Percentiles rank a stretch among this genome's conserved stretches.
Conservation (phyloP, 2,888 invertebrate species). For the Cancer borealis region DNA sequence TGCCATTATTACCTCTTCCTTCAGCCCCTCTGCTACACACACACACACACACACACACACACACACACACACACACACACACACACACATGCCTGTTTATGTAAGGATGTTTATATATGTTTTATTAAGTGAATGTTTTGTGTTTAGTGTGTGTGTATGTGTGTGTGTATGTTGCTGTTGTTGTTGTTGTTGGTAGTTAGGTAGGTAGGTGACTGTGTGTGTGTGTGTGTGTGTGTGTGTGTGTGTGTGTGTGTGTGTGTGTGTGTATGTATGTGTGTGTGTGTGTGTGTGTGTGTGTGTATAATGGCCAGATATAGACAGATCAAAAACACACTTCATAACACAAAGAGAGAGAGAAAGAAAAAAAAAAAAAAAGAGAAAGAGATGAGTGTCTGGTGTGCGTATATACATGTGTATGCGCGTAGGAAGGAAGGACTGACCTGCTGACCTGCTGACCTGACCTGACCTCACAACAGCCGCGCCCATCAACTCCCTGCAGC, state of each 20-base stretch:
- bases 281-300: background rate
- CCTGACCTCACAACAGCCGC: constrained; percentile 83
- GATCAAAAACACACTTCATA: too few species aligned
- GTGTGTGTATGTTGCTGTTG: background rate
- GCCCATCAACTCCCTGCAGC: constrained; percentile 89
- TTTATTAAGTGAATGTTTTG: background rate
- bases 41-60: too few species aligned
- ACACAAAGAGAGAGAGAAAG: background rate
- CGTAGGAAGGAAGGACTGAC: constrained; percentile 59
- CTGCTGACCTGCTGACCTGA: constrained; percentile 69
- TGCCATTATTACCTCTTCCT: too few species aligned
- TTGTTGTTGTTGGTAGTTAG: too few species aligned
- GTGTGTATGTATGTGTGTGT: too few species aligned
- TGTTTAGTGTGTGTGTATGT: background rate
- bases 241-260: too few species aligned
- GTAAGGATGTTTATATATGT: background rate
- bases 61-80: background rate
- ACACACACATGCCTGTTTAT: background rate
- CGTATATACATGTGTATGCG: background rate
- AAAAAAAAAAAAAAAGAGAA: background rate
- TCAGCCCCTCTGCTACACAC: too few species aligned
- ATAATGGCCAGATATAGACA: background rate
- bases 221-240: too few species aligned
- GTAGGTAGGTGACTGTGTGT: too few species aligned
- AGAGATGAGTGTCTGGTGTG: background rate